phyloP scores from a whole-genome alignment of 1,140 invertebrate genomes.

The Aphaenogaster floridana region DNA sequence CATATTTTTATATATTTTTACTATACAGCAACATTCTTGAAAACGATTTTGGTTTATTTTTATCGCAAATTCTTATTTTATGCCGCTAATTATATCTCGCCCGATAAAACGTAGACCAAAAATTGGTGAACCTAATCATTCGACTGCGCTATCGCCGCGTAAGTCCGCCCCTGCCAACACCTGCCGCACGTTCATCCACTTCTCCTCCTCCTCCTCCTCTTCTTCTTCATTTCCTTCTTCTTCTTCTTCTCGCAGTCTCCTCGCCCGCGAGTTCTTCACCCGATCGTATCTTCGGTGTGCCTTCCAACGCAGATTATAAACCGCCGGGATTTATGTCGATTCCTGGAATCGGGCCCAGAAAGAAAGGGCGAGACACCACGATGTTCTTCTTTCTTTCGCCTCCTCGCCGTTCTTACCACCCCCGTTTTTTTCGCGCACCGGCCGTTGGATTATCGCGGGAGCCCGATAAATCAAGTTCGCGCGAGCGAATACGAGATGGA shows the following conservation, averaged over 20 bases:
- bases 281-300: slow-evolving; percentile 84
- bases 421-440: slow-evolving; percentile 60
- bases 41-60: background rate
- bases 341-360: slow-evolving; percentile 81
- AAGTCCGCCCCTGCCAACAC: slow-evolving; percentile 74
- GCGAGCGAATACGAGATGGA: slow-evolving; percentile 79
- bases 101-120: slow-evolving; percentile 6
- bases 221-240: slow-evolving; percentile 25
- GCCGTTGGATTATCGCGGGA: slow-evolving; percentile 77
- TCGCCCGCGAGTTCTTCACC: slow-evolving; percentile 75
- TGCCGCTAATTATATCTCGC: background rate
- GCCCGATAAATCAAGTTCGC: slow-evolving; percentile 83
- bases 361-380: slow-evolving; percentile 49
- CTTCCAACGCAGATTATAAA: slow-evolving; percentile 85
- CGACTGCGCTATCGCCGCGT: slow-evolving; percentile 5
- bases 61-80: background rate
- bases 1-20: background rate
- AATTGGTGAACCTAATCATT: slow-evolving; percentile 55
- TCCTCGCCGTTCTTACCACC: slow-evolving; percentile 56
- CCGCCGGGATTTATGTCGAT: slow-evolving; percentile 85
- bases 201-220: slow-evolving; percentile 37
- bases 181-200: slow-evolving; percentile 80
- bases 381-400: slow-evolving; percentile 69
- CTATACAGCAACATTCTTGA: background rate
- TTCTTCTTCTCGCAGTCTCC: slow-evolving; percentile 38